phyloP scores from a whole-genome alignment of 2,888 invertebrate genomes.

The Spisula solida region DNA sequence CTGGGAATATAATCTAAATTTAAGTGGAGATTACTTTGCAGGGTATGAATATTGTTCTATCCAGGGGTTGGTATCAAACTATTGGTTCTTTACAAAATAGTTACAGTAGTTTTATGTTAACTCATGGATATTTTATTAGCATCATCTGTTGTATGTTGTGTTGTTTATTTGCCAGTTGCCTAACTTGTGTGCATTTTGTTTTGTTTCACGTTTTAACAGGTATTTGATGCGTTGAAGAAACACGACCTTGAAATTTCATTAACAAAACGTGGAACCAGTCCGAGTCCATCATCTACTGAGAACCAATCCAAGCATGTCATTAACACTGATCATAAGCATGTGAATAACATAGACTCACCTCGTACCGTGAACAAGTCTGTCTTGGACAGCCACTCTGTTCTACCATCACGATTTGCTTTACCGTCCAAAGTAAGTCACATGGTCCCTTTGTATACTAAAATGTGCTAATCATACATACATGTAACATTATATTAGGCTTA shows the following conservation, averaged over 20 bases:
- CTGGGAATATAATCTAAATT: too few species aligned
- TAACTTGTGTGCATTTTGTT: slow-evolving; percentile 39
- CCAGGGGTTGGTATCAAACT: background rate
- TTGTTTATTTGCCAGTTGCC: slow-evolving; percentile 14
- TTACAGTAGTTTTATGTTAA: background rate
- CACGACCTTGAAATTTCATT: slow-evolving; percentile 56
- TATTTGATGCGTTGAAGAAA: slow-evolving; percentile 49
- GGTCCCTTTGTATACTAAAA: background rate
- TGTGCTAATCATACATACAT: background rate
- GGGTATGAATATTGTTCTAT: background rate
- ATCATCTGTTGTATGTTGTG: slow-evolving; percentile 14
- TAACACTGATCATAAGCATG: slow-evolving; percentile 60
- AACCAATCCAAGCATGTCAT: slow-evolving; percentile 59
- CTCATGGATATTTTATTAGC: too few species aligned
- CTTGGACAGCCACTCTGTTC: slow-evolving; percentile 67
- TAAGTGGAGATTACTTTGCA: background rate
- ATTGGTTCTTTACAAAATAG: background rate
- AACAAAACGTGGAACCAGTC: slow-evolving; percentile 50
- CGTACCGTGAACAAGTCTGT: slow-evolving; percentile 59
- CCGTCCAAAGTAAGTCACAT: slow-evolving; percentile 75
- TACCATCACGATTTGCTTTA: slow-evolving; percentile 74
- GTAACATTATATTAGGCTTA: too few species aligned
- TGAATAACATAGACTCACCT: slow-evolving; percentile 59
- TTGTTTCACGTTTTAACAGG: slow-evolving; percentile 49
- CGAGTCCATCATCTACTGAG: slow-evolving; percentile 8